A percentile compares a stretch with the other conserved stretches of the same genome.
Evolutionary conservation across 2,113 vertebrate species (phyloP).

Genomic region (Machaerirhynchus nigripectus): DNA sequence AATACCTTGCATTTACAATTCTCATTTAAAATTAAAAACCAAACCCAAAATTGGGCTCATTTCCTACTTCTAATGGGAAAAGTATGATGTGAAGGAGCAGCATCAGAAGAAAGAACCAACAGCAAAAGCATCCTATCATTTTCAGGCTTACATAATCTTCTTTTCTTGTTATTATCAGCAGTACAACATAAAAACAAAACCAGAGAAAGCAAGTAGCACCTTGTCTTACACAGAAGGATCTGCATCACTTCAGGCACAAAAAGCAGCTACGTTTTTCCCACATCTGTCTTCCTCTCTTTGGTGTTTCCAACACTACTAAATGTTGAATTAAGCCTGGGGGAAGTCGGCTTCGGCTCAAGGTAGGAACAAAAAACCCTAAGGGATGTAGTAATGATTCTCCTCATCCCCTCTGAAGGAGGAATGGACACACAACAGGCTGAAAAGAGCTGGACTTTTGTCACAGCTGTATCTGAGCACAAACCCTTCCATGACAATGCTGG

Average conservation of each 20-base stretch:
- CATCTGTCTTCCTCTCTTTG: background rate
- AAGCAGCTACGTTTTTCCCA: background rate
- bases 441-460: background rate
- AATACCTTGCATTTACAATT: background rate
- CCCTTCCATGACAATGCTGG: background rate
- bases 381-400: background rate
- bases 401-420: background rate
- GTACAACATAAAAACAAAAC: slow-evolving; percentile 26
- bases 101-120: background rate
- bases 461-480: background rate
- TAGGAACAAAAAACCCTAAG: slow-evolving; percentile 16
- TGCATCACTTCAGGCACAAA: slow-evolving; percentile 30
- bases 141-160: background rate
- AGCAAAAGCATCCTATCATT: background rate
- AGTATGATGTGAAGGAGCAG: background rate
- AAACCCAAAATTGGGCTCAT: background rate
- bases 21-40: background rate
- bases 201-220: background rate
- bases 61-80: background rate
- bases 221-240: slow-evolving; percentile 17
- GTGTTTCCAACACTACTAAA: slow-evolving; percentile 32
- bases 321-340: slow-evolving; percentile 56
- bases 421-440: background rate
- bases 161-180: slow-evolving; percentile 50
- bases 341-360: slow-evolving; percentile 64